Conservation (phyloP, 2,797 vertebrate genomes). For the Diplodus puntazzo region DNA sequence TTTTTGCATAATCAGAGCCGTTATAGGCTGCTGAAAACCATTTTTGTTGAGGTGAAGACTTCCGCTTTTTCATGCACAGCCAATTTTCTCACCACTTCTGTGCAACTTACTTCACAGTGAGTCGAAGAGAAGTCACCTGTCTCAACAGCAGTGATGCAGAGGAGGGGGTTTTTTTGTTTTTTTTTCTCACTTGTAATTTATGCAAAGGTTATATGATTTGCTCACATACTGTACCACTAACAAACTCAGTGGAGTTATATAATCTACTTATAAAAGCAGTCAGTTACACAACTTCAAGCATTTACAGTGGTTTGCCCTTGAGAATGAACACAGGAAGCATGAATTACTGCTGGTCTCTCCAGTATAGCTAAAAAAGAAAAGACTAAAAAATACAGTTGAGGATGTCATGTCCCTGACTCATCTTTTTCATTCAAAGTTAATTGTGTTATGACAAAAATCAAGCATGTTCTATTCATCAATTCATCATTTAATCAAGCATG, state of each 20-base stretch:
- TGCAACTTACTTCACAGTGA: background rate
- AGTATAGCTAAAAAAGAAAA: background rate
- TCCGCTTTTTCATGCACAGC: background rate
- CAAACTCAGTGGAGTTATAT: too few species aligned
- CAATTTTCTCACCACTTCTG: background rate
- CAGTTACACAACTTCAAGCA: background rate
- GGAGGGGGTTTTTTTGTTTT: background rate
- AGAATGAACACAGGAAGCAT: background rate
- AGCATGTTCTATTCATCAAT: background rate
- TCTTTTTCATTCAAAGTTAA: too few species aligned
- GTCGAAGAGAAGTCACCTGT: background rate
- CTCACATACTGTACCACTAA: background rate
- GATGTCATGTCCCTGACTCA: too few species aligned
- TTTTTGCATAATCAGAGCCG: constrained; percentile 1
- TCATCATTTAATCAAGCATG: background rate
- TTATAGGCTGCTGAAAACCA: background rate
- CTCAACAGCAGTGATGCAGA: background rate
- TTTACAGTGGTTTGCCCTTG: background rate
- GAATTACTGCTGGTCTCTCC: background rate
- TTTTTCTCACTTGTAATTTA: background rate
- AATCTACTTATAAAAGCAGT: background rate
- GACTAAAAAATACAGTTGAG: background rate
- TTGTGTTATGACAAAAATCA: background rate
- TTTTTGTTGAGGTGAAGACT: background rate
- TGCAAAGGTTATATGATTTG: background rate